Evolutionary conservation across 30 jellyfish, hydroid and myxozoan genomes (phyloP).

Genomic region (Mastigias papua): DNA sequence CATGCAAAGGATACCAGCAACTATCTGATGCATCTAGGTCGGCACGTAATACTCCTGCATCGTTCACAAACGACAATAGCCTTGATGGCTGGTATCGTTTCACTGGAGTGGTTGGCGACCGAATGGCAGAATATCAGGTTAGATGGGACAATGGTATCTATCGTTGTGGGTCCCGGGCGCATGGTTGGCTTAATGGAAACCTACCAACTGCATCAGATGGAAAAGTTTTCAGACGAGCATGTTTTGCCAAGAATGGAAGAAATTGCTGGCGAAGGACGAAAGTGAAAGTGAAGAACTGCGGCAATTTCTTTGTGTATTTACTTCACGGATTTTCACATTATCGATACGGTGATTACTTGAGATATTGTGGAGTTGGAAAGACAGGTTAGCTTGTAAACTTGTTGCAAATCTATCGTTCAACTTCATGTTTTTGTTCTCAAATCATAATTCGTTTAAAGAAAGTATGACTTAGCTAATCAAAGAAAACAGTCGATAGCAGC

Average conservation of each 20-base stretch:
- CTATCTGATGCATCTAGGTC: conserved; percentile 17
- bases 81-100: conserved; percentile 22
- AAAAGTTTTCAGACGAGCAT: neutral
- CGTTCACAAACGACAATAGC: neutral
- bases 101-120: neutral
- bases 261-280: neutral
- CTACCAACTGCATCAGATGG: conserved; percentile 8
- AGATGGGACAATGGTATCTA: neutral
- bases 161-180: neutral
- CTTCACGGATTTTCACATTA: neutral
- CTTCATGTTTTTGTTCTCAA: too few relatives aligned
- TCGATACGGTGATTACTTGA: neutral
- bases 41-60: too few relatives aligned
- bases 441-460: too few relatives aligned
- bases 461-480: too few relatives aligned
- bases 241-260: neutral
- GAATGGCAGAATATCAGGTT: neutral
- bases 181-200: conserved; percentile 1
- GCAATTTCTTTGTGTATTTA: neutral
- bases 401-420: too few relatives aligned
- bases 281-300: neutral
- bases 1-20: neutral
- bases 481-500: too few relatives aligned
- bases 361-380: conserved; percentile 17
- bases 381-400: neutral